Percentiles rank a stretch among this genome's conserved stretches.
Evolutionary conservation across 2,797 vertebrate species (phyloP).

Genomic region (Steatocranus sp.): DNA sequence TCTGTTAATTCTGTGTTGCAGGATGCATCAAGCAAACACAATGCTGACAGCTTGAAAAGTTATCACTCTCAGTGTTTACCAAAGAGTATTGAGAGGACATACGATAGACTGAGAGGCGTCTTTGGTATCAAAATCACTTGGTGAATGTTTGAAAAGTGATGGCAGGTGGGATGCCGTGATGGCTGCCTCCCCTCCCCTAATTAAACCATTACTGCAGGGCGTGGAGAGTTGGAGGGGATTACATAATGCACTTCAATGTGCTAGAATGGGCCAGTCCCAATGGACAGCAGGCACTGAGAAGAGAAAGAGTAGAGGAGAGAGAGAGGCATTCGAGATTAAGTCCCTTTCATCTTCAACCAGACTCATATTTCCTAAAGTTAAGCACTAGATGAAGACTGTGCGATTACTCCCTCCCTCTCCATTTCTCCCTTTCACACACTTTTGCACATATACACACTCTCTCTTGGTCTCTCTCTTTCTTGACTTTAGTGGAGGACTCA

Average conservation of each 20-base stretch:
- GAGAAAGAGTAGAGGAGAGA: slow-evolving; percentile 50
- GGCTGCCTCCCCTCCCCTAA: slow-evolving; percentile 61
- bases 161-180: slow-evolving; percentile 60
- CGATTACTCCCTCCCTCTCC: slow-evolving; percentile 56
- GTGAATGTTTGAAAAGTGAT: slow-evolving; percentile 41
- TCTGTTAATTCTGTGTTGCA: slow-evolving; percentile 34
- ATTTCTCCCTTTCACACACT: slow-evolving; percentile 27
- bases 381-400: slow-evolving; percentile 72
- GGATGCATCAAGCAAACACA: slow-evolving; percentile 31
- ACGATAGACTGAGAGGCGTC: slow-evolving; percentile 24
- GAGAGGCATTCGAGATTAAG: slow-evolving; percentile 72
- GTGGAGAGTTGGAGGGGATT: slow-evolving; percentile 68
- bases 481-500: slow-evolving; percentile 62
- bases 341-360: slow-evolving; percentile 80
- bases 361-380: slow-evolving; percentile 77
- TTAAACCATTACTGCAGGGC: slow-evolving; percentile 74
- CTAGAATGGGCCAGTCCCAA: slow-evolving; percentile 68
- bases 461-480: slow-evolving; percentile 23
- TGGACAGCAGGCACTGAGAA: slow-evolving; percentile 57
- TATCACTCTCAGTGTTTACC: slow-evolving; percentile 11
- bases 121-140: slow-evolving; percentile 21
- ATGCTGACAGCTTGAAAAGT: slow-evolving; percentile 34
- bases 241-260: slow-evolving; percentile 71
- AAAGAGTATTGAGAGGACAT: background rate
- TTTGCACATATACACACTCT: slow-evolving; percentile 23